Base-by-base conservation (phyloP, 92 coral and sea anemone species). In the Epizoanthus ramosus region DNA sequence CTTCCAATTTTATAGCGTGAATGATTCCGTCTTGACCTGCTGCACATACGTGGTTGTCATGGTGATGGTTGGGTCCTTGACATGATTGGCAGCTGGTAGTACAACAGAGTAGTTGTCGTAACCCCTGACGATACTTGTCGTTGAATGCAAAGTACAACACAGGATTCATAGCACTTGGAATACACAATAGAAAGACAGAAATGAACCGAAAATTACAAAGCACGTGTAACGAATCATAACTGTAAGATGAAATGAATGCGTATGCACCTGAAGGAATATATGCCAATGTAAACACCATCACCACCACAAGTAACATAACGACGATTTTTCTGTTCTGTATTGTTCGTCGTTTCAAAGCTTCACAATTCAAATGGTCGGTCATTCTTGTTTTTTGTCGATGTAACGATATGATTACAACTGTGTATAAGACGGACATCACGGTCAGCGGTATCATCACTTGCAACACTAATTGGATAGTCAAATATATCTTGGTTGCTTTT, bases 141-240 rank as follows among this genome's bases (percentile, higher is more conserved):
- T 67, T 67, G 17, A 67, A 67, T 22, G 6, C 43, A 28, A 67
- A 67, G 39, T 67, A 67, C 7, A 67, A 15, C 18, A 67, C 18
- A n/a, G 72, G 72, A 18, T 21, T 67, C 3, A 67, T 19, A 12
- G 72, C 72, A 67, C 50, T 33, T 28, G 72, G 72, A 21, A 41
- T 33, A 28, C 16, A 67, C 15, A 47, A 67, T 47, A 67, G 39
- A 31, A 67, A 67, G 13, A 67, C 25, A 5, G 39, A 67, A 25
- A 67, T 25, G 16, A 67, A 18, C 33, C 39, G 43, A 47, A 41
- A 67, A 67, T 67, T 2, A 28, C 31, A 28, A 28, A 28, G 31
- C 16, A 28, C 39, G 7, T 67, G 1, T 14, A 67, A 18, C 13
- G 31, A 28, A 6, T 28, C 18, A 25, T 13, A 3, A 28, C 39